phyloP scores from a whole-genome alignment of 2,888 invertebrate genomes.

The Coleophora flavipennella region DNA sequence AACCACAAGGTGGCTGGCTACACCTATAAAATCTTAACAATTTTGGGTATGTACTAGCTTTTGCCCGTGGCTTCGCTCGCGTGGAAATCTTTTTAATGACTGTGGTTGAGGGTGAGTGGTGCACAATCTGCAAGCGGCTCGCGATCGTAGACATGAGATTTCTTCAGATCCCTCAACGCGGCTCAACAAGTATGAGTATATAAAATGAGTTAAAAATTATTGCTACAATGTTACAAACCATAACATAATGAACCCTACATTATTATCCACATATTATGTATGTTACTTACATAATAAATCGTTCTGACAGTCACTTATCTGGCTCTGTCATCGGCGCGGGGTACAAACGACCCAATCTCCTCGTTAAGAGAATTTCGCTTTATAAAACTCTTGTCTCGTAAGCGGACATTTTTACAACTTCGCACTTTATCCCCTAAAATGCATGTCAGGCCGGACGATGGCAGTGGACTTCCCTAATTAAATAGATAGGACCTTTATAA shows the following conservation, averaged over 20 bases:
- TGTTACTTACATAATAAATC: constrained; percentile 14
- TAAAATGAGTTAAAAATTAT: too few species aligned
- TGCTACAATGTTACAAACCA: background rate
- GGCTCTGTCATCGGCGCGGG: constrained; percentile 19
- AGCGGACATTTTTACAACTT: constrained; percentile 23
- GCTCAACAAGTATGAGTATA: too few species aligned
- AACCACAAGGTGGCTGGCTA: too few species aligned
- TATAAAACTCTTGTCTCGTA: constrained; percentile 28
- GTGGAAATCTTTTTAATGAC: too few species aligned
- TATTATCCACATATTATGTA: constrained; percentile 1
- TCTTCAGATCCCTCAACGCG: too few species aligned
- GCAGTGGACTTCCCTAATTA: constrained; percentile 23
- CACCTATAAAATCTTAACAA: too few species aligned
- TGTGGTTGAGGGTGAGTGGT: too few species aligned
- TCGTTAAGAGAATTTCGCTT: constrained; percentile 22
- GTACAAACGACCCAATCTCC: constrained; percentile 27
- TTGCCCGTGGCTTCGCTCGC: too few species aligned
- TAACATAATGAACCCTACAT: background rate
- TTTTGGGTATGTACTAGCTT: too few species aligned
- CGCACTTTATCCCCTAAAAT: constrained; percentile 17
- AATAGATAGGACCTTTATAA: constrained; percentile 17
- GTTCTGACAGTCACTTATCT: constrained; percentile 20
- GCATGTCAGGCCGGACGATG: constrained; percentile 11
- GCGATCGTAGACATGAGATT: too few species aligned
- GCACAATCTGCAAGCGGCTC: too few species aligned